phyloP scores from a whole-genome alignment of 2,888 invertebrate species.

The Drosophila tripunctata region DNA sequence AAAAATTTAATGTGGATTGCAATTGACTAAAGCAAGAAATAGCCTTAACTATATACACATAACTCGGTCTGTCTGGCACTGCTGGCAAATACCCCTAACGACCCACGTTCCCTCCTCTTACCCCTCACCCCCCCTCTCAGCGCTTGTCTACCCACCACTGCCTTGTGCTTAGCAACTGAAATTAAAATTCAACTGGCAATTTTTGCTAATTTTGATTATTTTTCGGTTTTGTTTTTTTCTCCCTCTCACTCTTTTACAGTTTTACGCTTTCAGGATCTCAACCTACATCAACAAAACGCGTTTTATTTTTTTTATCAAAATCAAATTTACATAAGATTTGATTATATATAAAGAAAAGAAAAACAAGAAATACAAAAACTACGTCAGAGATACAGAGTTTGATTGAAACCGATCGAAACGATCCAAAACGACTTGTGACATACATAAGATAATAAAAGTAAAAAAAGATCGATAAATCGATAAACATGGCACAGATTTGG shows the following conservation, averaged over 20 bases:
- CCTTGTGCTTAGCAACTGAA: slow-evolving; percentile 23
- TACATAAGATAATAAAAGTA: background rate
- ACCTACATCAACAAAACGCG: slow-evolving; percentile 44
- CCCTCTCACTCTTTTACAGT: slow-evolving; percentile 32
- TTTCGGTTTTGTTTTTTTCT: background rate
- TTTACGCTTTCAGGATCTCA: slow-evolving; percentile 54
- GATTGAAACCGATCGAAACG: background rate
- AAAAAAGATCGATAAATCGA: slow-evolving; percentile 10
- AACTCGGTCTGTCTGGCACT: slow-evolving; percentile 45
- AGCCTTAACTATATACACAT: slow-evolving; percentile 27
- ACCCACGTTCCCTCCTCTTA: background rate
- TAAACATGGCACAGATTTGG: slow-evolving; percentile 25
- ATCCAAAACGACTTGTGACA: slow-evolving; percentile 8
- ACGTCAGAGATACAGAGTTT: slow-evolving; percentile 3
- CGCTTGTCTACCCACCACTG: background rate
- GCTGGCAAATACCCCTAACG: slow-evolving; percentile 1
- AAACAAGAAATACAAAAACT: background rate
- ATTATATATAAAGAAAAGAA: background rate
- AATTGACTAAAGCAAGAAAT: slow-evolving; percentile 50
- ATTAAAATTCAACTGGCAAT: slow-evolving; percentile 35
- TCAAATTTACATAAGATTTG: slow-evolving; percentile 35
- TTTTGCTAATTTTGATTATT: slow-evolving; percentile 30
- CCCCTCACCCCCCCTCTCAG: background rate
- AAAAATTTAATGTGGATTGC: slow-evolving; percentile 28
- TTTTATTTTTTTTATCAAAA: slow-evolving; percentile 15